phyloP scores from a whole-genome alignment of 1,140 invertebrate genomes.

The Phocides pigmalion region DNA sequence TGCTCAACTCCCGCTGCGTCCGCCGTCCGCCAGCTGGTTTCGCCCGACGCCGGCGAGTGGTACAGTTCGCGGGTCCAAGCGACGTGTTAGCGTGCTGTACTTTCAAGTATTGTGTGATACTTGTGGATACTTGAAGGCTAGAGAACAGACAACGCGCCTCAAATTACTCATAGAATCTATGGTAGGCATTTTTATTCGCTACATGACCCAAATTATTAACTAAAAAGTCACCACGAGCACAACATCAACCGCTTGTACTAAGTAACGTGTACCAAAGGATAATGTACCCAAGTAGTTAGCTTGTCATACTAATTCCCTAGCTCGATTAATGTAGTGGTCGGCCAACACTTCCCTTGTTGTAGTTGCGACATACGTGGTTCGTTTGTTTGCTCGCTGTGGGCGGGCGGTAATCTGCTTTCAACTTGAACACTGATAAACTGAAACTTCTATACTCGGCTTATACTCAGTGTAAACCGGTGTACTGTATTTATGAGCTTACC shows the following conservation, averaged over 20 bases:
- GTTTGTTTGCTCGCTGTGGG: neutral
- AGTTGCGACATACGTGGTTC: neutral
- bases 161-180: no score
- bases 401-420: neutral
- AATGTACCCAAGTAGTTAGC: neutral
- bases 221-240: neutral
- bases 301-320: conserved; percentile 5
- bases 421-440: conserved; percentile 2
- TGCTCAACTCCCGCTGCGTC: no score
- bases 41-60: no score
- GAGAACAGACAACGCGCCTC: no score
- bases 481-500: no score
- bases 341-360: neutral
- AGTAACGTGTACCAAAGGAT: neutral
- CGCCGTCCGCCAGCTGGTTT: no score
- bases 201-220: no score
- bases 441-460: neutral
- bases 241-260: neutral
- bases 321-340: neutral
- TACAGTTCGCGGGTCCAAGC: no score
- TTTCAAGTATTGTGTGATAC: no score
- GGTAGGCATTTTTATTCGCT: no score
- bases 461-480: neutral
- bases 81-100: no score
- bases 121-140: no score